phyloP scores from a whole-genome alignment of 1,140 invertebrate species.

The Ruditapes philippinarum region DNA sequence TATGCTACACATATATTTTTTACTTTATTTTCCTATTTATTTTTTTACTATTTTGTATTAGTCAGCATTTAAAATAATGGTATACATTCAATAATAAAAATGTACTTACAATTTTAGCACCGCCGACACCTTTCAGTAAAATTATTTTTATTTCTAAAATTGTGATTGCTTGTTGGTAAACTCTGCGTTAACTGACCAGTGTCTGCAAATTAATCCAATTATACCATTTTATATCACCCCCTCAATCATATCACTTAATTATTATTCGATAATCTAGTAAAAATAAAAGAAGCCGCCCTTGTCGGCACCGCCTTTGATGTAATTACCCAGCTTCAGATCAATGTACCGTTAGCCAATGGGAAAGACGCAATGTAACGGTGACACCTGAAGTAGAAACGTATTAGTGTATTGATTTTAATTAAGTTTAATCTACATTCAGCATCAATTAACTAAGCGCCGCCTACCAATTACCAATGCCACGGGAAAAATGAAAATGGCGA shows the following conservation, averaged over 20 bases:
- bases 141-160: too few relatives aligned
- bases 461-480: not conserved
- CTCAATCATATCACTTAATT: not conserved
- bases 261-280: constrained; percentile 11
- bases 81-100: too few relatives aligned
- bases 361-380: not conserved
- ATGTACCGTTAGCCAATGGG: constrained; percentile 30
- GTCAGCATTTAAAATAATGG: too few relatives aligned
- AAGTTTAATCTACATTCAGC: not conserved
- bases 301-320: constrained; percentile 44
- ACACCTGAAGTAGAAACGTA: constrained; percentile 22
- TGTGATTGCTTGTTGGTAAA: too few relatives aligned
- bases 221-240: not conserved
- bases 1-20: too few relatives aligned
- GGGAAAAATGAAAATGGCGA: not conserved
- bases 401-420: constrained; percentile 53
- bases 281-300: constrained; percentile 29
- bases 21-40: too few relatives aligned
- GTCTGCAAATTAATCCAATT: constrained; percentile 26
- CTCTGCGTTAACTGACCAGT: not conserved
- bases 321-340: constrained; percentile 13
- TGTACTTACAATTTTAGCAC: too few relatives aligned
- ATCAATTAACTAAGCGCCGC: not conserved
- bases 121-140: too few relatives aligned
- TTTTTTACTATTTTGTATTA: too few relatives aligned